Conservation (phyloP, 2,113 vertebrate species). For the Phalacrocorax carbo region DNA sequence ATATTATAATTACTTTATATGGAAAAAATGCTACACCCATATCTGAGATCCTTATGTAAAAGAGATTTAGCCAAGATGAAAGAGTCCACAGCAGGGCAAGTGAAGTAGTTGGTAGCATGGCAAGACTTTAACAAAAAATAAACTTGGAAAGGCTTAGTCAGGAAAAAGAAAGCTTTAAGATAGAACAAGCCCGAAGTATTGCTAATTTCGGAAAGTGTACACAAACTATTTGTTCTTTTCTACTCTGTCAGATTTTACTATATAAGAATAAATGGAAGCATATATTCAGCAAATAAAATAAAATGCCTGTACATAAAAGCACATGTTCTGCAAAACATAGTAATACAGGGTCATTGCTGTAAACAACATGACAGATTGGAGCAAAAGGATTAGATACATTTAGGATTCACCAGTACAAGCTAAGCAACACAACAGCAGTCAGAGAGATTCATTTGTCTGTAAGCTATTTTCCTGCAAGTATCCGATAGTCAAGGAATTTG, state of each 20-base stretch:
- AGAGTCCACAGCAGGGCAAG: not conserved
- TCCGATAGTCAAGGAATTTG: slow-evolving; percentile 28
- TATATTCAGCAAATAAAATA: not conserved
- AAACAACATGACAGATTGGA: not conserved
- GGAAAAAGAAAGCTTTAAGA: not conserved
- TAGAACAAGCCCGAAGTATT: not conserved
- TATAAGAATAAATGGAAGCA: not conserved
- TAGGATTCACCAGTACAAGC: not conserved
- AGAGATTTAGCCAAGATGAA: slow-evolving; percentile 14
- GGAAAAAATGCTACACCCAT: not conserved
- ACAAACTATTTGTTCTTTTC: not conserved
- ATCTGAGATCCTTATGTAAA: not conserved
- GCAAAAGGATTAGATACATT: slow-evolving; percentile 6
- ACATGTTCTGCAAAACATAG: not conserved
- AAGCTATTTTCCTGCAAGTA: slow-evolving; percentile 15
- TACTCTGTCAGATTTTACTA: not conserved
- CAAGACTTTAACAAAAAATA: slow-evolving; percentile 29
- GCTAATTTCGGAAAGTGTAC: not conserved
- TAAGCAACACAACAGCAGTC: not conserved
- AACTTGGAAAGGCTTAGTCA: not conserved
- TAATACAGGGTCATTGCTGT: not conserved
- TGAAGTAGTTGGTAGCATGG: not conserved
- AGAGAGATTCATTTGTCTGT: not conserved
- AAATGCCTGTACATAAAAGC: not conserved
- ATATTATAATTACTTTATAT: not conserved